These are phyloP conservation scores for Nymphalis urticae DNA, from an alignment of 2,888 invertebrate genomes.

Conservation along the genomic window DNA sequence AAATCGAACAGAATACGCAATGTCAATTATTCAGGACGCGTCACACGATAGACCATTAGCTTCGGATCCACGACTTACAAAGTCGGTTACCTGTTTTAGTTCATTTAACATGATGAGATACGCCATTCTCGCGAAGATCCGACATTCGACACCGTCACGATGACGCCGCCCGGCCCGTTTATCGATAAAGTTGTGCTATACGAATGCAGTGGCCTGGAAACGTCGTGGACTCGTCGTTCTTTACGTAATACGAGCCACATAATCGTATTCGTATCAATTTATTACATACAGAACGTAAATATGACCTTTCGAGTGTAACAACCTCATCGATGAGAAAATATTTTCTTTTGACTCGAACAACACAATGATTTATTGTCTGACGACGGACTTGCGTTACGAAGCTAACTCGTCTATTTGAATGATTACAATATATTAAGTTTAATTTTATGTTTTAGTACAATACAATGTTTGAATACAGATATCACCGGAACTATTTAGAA, in stretches of 20 bases:
- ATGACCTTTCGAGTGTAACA: conserved; percentile 44
- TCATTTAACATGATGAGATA: conserved; percentile 48
- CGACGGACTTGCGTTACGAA: conserved; percentile 4
- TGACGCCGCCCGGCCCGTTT: conserved; percentile 61
- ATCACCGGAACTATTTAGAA: no score
- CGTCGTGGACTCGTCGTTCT: conserved; percentile 47
- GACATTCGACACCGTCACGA: conserved; percentile 54
- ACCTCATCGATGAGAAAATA: conserved; percentile 23
- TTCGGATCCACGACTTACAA: conserved; percentile 34
- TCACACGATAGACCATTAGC: conserved; percentile 25
- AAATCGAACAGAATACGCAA: background rate
- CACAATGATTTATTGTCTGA: conserved; percentile 20
- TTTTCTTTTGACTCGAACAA: conserved; percentile 18
- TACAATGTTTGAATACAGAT: background rate
- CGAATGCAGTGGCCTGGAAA: conserved; percentile 58
- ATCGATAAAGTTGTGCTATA: conserved; percentile 68
- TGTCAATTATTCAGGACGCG: background rate
- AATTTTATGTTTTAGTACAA: background rate
- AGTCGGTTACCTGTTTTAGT: conserved; percentile 46
- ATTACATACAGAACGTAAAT: conserved; percentile 54
- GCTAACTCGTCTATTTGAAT: background rate
- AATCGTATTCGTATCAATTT: conserved; percentile 61
- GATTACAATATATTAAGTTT: background rate
- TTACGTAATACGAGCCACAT: conserved; percentile 65
- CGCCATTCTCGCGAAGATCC: conserved; percentile 46